Conservation (phyloP, 2,888 invertebrate genomes). For the Acanthosoma haemorrhoidale region DNA sequence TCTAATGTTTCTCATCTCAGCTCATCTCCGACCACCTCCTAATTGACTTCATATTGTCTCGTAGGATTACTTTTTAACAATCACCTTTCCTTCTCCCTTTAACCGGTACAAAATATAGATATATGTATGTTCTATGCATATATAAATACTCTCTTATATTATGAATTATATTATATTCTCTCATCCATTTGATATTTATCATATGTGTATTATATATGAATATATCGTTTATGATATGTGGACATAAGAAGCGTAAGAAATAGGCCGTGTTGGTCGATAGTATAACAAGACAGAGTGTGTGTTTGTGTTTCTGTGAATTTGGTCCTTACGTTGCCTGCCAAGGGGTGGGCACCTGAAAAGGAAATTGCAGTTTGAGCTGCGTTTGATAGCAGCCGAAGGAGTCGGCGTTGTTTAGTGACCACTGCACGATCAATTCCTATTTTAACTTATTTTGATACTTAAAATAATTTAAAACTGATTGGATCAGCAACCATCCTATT, state of each 20-base stretch:
- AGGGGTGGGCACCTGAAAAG: conserved; percentile 33
- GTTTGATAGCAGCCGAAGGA: not conserved
- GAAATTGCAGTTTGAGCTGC: not conserved
- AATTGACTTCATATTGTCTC: conserved; percentile 30
- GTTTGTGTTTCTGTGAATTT: conserved; percentile 29
- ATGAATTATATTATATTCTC: conserved; percentile 2
- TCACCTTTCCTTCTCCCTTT: conserved; percentile 2
- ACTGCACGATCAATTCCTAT: too few species aligned
- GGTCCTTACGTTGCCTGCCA: conserved; percentile 37
- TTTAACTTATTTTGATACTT: too few species aligned
- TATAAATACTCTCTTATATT: conserved; percentile 12
- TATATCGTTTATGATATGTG: conserved; percentile 35
- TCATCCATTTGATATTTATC: conserved; percentile 8
- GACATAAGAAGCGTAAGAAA: conserved; percentile 37
- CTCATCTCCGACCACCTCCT: conserved; percentile 37
- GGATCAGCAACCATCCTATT: too few species aligned
- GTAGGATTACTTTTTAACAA: not conserved
- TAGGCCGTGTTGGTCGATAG: conserved; percentile 37
- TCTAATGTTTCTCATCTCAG: conserved; percentile 33
- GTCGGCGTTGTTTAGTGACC: not conserved
- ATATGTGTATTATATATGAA: conserved; percentile 4
- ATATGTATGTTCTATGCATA: conserved; percentile 5
- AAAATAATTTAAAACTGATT: too few species aligned
- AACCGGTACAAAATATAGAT: conserved; percentile 4
- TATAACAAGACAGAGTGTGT: conserved; percentile 27